Evolutionary conservation across 1,140 invertebrate genomes (phyloP).

Genomic region (Drosophila insularis): DNA sequence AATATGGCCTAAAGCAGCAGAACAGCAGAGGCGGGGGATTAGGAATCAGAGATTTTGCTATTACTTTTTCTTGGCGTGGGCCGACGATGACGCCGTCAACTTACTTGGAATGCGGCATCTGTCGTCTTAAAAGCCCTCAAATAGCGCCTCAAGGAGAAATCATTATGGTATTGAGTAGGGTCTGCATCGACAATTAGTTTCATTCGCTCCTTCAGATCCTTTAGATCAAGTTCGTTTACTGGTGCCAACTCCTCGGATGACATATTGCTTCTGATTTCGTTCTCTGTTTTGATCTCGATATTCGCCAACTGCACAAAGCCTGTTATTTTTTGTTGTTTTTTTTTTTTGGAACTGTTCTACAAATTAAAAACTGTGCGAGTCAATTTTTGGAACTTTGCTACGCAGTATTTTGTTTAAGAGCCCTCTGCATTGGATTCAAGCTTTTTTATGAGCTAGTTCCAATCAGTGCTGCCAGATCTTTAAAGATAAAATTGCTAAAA

Average conservation of each 20-base stretch:
- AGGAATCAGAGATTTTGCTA: conserved; percentile 7
- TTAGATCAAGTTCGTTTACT: conserved; percentile 86
- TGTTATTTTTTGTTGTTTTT: too few relatives aligned
- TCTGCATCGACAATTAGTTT: conserved; percentile 88
- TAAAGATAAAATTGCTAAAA: too few relatives aligned
- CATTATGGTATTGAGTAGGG: conserved; percentile 88
- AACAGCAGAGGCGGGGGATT: neutral
- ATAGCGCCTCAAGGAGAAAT: conserved; percentile 87
- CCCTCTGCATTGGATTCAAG: too few relatives aligned
- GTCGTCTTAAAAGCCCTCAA: conserved; percentile 87
- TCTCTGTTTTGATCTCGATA: neutral
- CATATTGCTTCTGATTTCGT: conserved; percentile 56
- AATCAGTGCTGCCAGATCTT: too few relatives aligned
- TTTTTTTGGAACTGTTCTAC: neutral
- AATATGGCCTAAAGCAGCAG: conserved; percentile 85
- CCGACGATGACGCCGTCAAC: conserved; percentile 10
- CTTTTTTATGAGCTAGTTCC: too few relatives aligned
- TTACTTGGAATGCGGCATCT: conserved; percentile 88
- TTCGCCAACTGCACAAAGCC: too few relatives aligned
- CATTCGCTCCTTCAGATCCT: conserved; percentile 87
- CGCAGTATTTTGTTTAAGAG: too few relatives aligned
- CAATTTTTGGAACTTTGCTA: too few relatives aligned
- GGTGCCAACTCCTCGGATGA: conserved; percentile 83
- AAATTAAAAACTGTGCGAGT: too few relatives aligned
- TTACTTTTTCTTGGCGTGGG: conserved; percentile 27